Evolutionary conservation across 30 jellyfish, hydroid and myxozoan species (phyloP).

Genomic region (Phacellophora camtschatica): DNA sequence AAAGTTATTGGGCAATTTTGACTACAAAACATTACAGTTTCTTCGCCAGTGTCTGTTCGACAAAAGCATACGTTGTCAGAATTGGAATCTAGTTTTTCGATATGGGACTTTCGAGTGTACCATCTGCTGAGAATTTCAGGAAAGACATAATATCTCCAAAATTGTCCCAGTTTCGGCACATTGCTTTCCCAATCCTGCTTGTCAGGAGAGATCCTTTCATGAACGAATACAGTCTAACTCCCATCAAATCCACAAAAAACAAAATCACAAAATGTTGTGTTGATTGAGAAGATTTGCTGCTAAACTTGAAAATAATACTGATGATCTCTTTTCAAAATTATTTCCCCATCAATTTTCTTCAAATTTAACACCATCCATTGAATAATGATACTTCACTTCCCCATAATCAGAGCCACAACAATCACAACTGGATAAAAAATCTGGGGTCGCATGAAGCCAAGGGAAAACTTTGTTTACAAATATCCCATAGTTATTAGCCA

Average conservation of each 20-base stretch:
- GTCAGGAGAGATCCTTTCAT: constrained; percentile 50
- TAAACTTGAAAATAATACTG: constrained; percentile 40
- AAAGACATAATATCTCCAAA: constrained; percentile 48
- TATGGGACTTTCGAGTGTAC: constrained; percentile 35
- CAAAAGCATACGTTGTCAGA: constrained; percentile 2
- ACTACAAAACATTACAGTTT: constrained; percentile 3
- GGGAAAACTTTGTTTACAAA: no score
- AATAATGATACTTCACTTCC: constrained; percentile 19
- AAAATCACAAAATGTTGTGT: constrained; percentile 36
- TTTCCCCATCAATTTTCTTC: constrained; percentile 24
- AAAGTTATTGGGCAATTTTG: constrained; percentile 38
- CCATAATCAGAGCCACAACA: constrained; percentile 18
- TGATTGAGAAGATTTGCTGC: constrained; percentile 39
- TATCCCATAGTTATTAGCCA: no score
- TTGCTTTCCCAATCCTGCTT: constrained; percentile 28
- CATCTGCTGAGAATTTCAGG: constrained; percentile 53
- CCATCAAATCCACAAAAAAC: constrained; percentile 47
- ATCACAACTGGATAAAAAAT: constrained; percentile 23
- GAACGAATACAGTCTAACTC: constrained; percentile 13
- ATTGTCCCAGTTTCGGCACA: constrained; percentile 28
- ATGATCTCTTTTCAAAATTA: background rate
- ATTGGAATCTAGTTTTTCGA: constrained; percentile 31
- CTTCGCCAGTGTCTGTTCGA: constrained; percentile 16
- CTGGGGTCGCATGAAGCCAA: constrained; percentile 28
- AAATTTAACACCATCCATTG: constrained; percentile 8